phyloP scores from a whole-genome alignment of 2,113 vertebrate species.

The Cebidichthys violaceus region DNA sequence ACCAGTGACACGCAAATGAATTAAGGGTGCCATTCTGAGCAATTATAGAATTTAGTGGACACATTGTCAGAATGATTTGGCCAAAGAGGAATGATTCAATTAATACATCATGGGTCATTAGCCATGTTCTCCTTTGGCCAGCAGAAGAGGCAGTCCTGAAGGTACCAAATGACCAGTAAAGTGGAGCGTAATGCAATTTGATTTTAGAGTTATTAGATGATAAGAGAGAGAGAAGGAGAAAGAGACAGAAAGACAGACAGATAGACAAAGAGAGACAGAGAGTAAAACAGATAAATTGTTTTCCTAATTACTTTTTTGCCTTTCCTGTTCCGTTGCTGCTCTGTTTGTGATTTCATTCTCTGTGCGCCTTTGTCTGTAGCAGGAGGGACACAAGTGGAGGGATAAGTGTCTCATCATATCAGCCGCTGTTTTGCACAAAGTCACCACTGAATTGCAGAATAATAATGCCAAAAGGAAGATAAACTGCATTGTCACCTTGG shows the following conservation, averaged over 20 bases:
- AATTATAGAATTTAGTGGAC: slow-evolving; percentile 77
- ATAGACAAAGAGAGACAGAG: neutral
- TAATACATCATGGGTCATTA: slow-evolving; percentile 81
- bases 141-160: slow-evolving; percentile 56
- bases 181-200: slow-evolving; percentile 77
- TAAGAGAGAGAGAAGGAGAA: slow-evolving; percentile 25
- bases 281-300: slow-evolving; percentile 45
- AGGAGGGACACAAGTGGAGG: slow-evolving; percentile 23
- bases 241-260: slow-evolving; percentile 19
- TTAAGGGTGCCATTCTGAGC: slow-evolving; percentile 68
- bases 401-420: slow-evolving; percentile 51
- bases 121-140: slow-evolving; percentile 62
- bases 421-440: slow-evolving; percentile 41
- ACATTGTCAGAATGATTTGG: slow-evolving; percentile 81
- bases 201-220: slow-evolving; percentile 76
- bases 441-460: slow-evolving; percentile 53
- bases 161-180: slow-evolving; percentile 74
- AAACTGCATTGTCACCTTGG: slow-evolving; percentile 55
- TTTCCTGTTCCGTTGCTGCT: slow-evolving; percentile 20
- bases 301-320: slow-evolving; percentile 50
- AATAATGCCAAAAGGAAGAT: slow-evolving; percentile 51
- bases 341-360: slow-evolving; percentile 41
- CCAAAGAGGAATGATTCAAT: slow-evolving; percentile 78
- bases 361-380: slow-evolving; percentile 36
- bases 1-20: slow-evolving; percentile 57